Evolutionary conservation across 2,113 vertebrate genomes (phyloP).

Genomic region (Ariopsis seemanni): DNA sequence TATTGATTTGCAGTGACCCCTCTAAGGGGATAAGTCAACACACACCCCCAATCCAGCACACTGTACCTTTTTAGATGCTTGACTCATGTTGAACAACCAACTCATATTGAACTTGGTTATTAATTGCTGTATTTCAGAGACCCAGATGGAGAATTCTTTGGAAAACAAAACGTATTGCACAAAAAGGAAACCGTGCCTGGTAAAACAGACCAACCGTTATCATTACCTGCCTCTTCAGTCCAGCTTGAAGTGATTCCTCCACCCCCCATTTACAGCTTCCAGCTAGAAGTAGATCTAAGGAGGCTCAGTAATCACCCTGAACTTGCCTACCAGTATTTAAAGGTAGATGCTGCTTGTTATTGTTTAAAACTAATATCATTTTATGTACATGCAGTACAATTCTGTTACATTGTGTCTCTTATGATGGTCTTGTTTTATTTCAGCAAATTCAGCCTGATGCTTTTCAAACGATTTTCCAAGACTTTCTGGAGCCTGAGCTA

Average conservation of each 20-base stretch:
- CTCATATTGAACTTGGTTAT: neutral
- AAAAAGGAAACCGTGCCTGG: neutral
- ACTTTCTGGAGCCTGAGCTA: conserved; percentile 87
- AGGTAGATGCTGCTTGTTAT: conserved; percentile 68
- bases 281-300: conserved; percentile 90
- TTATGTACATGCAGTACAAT: neutral
- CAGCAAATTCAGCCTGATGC: conserved; percentile 87
- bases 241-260: conserved; percentile 66
- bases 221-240: neutral
- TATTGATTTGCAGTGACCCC: neutral
- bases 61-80: neutral
- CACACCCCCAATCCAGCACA: neutral
- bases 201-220: neutral
- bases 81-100: neutral
- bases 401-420: neutral
- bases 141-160: neutral
- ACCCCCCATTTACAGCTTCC: conserved; percentile 86
- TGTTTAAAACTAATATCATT: too few relatives aligned
- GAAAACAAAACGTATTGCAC: neutral
- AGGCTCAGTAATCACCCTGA: conserved; percentile 79
- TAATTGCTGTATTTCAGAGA: conserved; percentile 38
- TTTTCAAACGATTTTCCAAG: conserved; percentile 84
- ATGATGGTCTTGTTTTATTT: conserved; percentile 8
- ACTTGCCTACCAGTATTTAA: conserved; percentile 83
- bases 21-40: neutral